Evolutionary conservation across 2,888 invertebrate species (phyloP).

Genomic region (Apamea anceps): DNA sequence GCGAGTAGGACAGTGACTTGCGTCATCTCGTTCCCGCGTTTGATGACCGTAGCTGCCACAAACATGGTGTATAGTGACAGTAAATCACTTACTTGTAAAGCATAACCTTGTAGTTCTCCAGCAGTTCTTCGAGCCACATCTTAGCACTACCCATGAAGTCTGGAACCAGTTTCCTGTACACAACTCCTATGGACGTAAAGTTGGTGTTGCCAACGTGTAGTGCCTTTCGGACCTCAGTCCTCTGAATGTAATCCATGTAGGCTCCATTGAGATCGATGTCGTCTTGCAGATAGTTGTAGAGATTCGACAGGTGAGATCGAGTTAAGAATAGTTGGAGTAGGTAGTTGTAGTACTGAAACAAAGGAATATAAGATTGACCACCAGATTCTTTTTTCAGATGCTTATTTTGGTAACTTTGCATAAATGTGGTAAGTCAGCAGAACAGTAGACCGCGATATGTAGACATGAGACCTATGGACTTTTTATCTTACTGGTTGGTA

Average conservation of each 20-base stretch:
- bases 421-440: background rate
- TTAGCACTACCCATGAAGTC: constrained; percentile 91
- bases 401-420: no score
- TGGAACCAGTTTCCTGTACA: constrained; percentile 87
- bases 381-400: background rate
- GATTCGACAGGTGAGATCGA: constrained; percentile 84
- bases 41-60: background rate
- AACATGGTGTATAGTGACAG: background rate
- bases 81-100: constrained; percentile 89
- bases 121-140: constrained; percentile 88
- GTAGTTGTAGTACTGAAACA: constrained; percentile 88
- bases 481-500: background rate
- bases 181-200: constrained; percentile 88
- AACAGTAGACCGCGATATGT: no score
- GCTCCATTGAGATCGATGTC: constrained; percentile 82
- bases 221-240: constrained; percentile 84
- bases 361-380: no score
- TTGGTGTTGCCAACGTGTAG: constrained; percentile 89
- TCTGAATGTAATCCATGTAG: constrained; percentile 85
- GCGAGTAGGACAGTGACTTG: background rate
- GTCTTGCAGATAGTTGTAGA: constrained; percentile 88
- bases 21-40: background rate
- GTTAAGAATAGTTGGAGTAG: constrained; percentile 84
- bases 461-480: background rate
- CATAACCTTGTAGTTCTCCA: constrained; percentile 90